Base-by-base conservation (phyloP, 2,797 vertebrate species). In the Loriculus beryllinus region DNA sequence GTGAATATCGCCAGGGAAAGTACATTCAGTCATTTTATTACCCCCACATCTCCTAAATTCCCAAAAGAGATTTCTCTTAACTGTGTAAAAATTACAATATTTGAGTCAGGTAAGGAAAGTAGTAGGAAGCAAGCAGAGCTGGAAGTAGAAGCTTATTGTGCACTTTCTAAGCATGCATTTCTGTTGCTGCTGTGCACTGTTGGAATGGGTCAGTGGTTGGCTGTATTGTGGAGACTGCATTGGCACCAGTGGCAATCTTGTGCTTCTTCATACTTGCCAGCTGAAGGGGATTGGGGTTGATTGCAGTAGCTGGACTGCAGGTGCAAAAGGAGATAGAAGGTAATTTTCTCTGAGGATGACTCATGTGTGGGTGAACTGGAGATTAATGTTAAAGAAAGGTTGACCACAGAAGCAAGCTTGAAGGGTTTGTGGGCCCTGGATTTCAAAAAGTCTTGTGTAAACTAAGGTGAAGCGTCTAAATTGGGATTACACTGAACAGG, bases 301-400 rank as follows among this genome's bases (percentile, higher is more conserved):
- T 65, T 14, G 31, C 48, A 60, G 12, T 60, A 57, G 35, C 28
- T 85, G 59, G n/a, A 14, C 60, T 77, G 80, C 62, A 75, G 8
- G 18, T 79, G 70, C 63, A 54, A 35, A 72, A 35, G 31, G n/a
- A 62, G n/a, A 23, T 42, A 20, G 33, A 80, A 88, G 47, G 31
- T 79, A 31, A 12, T 82, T 82, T 89, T 92, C 71, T 31, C 17
- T 67, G 22, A 29, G 26, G 6, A 33, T 86, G 47, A 76, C 25
- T 84, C 2, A 2, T 37, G 29, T 0, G 0, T 67, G 17, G 2
- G 5, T 65, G 59, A 72, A 33, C 26, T 10, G 45, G 14, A 21
- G 31, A 31, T 35, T 86, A n/a, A 26, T 25, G 52, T 33, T 23
- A 43, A 14, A 35, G 33, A 56, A 33, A 21, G 5, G n/a, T 1